Evolutionary conservation across 2,113 vertebrate genomes (phyloP).

Genomic region (Hippoglossus stenolepis): DNA sequence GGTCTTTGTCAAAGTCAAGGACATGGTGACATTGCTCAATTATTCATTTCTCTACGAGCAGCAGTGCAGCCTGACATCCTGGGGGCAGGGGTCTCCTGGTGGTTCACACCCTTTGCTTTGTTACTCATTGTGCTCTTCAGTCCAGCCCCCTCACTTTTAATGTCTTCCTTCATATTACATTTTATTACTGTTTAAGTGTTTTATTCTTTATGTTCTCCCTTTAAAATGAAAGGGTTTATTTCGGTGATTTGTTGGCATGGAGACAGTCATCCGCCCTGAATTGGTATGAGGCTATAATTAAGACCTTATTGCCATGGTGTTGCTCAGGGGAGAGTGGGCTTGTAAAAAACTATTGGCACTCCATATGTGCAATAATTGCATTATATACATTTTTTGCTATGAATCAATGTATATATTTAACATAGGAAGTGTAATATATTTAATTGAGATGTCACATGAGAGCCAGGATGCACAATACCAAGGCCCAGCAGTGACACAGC

Average conservation of each 20-base stretch:
- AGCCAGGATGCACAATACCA: too few species aligned
- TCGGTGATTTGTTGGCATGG: conserved; percentile 34
- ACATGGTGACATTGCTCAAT: background rate
- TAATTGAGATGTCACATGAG: too few species aligned
- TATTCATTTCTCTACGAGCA: background rate
- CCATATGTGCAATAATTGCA: too few species aligned
- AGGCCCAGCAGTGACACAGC: too few species aligned
- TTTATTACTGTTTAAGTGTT: background rate
- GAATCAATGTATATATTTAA: too few species aligned
- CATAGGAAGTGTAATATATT: too few species aligned
- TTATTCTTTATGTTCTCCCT: background rate
- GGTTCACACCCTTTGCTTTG: background rate
- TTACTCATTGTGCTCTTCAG: background rate
- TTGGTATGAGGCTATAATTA: conserved; percentile 20
- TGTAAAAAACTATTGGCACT: too few species aligned
- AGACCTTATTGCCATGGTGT: conserved; percentile 26
- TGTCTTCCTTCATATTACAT: background rate
- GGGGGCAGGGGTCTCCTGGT: background rate
- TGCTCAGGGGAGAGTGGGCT: background rate
- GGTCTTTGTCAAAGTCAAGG: background rate
- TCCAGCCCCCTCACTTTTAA: background rate
- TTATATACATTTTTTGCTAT: too few species aligned
- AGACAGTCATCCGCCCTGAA: conserved; percentile 50
- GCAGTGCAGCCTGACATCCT: background rate
- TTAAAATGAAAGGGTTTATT: conserved; percentile 13